Conservation (phyloP, 2,797 vertebrate genomes). For the Anguilla obscura region DNA sequence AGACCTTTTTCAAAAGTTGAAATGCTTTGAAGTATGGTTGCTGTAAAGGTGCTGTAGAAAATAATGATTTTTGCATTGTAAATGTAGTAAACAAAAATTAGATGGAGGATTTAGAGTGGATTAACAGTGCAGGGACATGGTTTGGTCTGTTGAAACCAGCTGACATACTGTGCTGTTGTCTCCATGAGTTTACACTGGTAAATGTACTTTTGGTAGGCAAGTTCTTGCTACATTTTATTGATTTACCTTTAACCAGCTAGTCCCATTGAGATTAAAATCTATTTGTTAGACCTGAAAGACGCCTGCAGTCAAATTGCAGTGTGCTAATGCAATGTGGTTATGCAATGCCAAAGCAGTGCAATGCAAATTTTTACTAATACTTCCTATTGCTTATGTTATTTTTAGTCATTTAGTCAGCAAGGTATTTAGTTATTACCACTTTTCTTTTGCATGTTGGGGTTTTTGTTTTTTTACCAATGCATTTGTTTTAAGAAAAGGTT, state of each 20-base stretch:
- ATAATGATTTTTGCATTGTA: not conserved
- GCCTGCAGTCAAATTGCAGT: not conserved
- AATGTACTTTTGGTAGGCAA: conserved; percentile 40
- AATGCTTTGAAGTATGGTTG: not conserved
- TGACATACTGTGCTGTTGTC: conserved; percentile 4
- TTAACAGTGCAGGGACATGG: not conserved
- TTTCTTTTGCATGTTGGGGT: not conserved
- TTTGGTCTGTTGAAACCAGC: conserved; percentile 26
- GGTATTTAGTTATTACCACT: not conserved
- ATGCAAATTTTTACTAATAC: not conserved
- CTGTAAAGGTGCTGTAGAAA: not conserved
- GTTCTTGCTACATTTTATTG: conserved; percentile 44
- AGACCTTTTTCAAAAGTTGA: not conserved
- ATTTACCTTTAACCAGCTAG: not conserved
- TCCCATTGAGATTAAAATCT: not conserved
- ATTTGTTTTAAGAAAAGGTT: not conserved
- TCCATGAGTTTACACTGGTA: conserved; percentile 38
- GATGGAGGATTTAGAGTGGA: not conserved
- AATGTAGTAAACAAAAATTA: not conserved
- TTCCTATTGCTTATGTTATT: not conserved
- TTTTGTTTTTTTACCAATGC: not conserved
- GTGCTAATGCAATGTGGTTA: not conserved
- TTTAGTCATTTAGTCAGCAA: not conserved
- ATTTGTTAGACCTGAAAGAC: not conserved
- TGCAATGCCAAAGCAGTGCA: not conserved